These are phyloP conservation scores for Synanceia verrucosa DNA, from an alignment of 2,797 vertebrate genomes.

Conservation along the genomic window DNA sequence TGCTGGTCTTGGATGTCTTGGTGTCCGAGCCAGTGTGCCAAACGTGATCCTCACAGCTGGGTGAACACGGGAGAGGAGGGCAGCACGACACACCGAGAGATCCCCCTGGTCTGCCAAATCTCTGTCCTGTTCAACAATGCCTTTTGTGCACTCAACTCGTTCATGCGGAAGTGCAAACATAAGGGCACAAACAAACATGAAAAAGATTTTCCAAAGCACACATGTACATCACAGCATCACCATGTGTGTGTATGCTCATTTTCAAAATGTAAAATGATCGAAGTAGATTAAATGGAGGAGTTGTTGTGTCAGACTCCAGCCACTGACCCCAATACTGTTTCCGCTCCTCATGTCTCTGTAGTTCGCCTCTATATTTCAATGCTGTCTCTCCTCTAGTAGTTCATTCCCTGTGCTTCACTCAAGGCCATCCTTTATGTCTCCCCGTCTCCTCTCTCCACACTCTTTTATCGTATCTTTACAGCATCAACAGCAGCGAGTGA, in stretches of 20 bases:
- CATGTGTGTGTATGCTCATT: neutral
- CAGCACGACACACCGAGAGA: constrained; percentile 28
- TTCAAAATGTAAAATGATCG: neutral
- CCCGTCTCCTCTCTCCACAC: constrained; percentile 32
- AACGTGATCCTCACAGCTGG: constrained; percentile 67
- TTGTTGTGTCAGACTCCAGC: constrained; percentile 58
- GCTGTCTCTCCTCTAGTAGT: constrained; percentile 33
- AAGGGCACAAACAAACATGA: constrained; percentile 48
- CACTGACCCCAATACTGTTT: constrained; percentile 53
- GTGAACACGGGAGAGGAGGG: constrained; percentile 60
- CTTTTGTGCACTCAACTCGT: constrained; percentile 52
- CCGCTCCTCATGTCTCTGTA: constrained; percentile 40
- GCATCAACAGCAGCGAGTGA: neutral
- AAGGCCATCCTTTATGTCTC: constrained; percentile 56
- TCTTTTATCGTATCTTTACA: constrained; percentile 32
- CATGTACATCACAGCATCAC: constrained; percentile 9
- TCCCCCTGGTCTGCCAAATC: constrained; percentile 46
- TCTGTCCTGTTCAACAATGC: constrained; percentile 50
- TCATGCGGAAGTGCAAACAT: constrained; percentile 49
- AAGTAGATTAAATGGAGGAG: constrained; percentile 56
- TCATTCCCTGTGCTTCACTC: constrained; percentile 53
- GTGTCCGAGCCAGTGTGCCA: constrained; percentile 55
- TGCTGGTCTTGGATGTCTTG: constrained; percentile 38
- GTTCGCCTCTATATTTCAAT: constrained; percentile 27
- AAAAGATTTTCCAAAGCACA: constrained; percentile 34